Base-by-base conservation (phyloP, 2,797 vertebrate genomes). In the Pangasius mekongensis region DNA sequence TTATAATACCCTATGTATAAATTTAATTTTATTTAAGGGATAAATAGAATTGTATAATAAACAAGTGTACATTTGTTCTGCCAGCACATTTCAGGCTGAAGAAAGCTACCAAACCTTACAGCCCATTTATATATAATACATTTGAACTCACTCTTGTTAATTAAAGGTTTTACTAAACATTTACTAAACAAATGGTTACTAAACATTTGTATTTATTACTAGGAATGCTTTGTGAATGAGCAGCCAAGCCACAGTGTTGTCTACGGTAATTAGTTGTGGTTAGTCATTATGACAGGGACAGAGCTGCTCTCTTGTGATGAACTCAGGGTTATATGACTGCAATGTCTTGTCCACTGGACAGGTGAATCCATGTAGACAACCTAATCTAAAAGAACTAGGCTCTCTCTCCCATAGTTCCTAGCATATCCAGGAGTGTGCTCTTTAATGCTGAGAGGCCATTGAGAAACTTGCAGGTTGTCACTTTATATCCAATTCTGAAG, bases 401-500 rank as follows among this genome's bases (percentile, higher is more conserved):
- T 62, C 33, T 54, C 33, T 54, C n/a, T 80, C 52, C 30, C 3
- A 33, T 30, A 22, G 18, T 36, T 80, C 78, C 56, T 43, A 7
- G 33, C 58, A 20, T 30, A 66, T 52, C 82, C 64, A 24, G 43
- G 8, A 67, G 27, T 52, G 18, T 27, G 58, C 73, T 89, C 84
- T 58, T 64, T 66, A 56, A 73, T 67, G 78, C 67, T 80, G 52
- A 86, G 54, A 89, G 80, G 78, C 86, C 47, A 47, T 58, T 47
- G 43, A 74, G 86, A 74, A 86, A 84, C 64, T 52, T 73, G 85
- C 73, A 87, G 52, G 88, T 85, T 81, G 78, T 36, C 86, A 64
- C 24, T 67, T 85, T 85, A 81, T 58, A 58, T 58, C 39, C 13
- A 54, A 36, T 73, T 91, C 85, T 90, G 58, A 91, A 89, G 85